A percentile compares a stretch with the other conserved stretches of the same genome.
phyloP scores from a whole-genome alignment of 1,140 invertebrate species.

The Caenorhabditis briggsae region DNA sequence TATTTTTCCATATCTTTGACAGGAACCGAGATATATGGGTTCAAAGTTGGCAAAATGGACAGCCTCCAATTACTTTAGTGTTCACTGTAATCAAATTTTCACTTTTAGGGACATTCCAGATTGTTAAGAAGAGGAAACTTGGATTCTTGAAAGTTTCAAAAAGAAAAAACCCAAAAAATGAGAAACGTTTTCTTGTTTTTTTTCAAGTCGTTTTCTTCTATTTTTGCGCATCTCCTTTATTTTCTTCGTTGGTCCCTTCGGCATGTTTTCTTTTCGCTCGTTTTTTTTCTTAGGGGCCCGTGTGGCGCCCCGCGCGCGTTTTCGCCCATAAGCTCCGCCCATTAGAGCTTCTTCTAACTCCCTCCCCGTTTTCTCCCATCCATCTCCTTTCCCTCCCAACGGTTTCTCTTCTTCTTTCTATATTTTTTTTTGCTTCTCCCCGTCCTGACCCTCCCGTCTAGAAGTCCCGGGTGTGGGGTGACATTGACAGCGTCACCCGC shows the following conservation, averaged over 20 bases:
- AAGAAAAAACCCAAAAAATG: neutral
- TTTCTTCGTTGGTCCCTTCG: constrained; percentile 36
- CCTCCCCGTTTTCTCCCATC: neutral
- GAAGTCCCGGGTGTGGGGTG: neutral
- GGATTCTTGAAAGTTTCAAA: neutral
- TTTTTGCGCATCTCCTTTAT: constrained; percentile 30
- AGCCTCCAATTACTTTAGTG: neutral
- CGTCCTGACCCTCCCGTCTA: neutral
- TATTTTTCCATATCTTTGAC: no score
- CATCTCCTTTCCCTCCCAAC: neutral
- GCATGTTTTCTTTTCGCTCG: constrained; percentile 6
- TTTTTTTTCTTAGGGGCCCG: constrained; percentile 8
- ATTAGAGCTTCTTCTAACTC: neutral
- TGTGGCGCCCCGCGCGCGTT: constrained; percentile 35
- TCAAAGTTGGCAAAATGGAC: no score
- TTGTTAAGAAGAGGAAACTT: no score
- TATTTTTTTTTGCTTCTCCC: neutral
- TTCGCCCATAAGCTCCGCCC: constrained; percentile 27
- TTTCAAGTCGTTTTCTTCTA: constrained; percentile 25
- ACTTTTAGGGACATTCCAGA: no score
- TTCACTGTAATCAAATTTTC: neutral
- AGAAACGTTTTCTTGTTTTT: neutral
- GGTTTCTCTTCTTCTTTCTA: neutral
- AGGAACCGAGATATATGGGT: no score
- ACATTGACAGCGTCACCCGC: no score